phyloP scores from a whole-genome alignment of 2,113 vertebrate genomes.

The Myrmecobius fasciatus region DNA sequence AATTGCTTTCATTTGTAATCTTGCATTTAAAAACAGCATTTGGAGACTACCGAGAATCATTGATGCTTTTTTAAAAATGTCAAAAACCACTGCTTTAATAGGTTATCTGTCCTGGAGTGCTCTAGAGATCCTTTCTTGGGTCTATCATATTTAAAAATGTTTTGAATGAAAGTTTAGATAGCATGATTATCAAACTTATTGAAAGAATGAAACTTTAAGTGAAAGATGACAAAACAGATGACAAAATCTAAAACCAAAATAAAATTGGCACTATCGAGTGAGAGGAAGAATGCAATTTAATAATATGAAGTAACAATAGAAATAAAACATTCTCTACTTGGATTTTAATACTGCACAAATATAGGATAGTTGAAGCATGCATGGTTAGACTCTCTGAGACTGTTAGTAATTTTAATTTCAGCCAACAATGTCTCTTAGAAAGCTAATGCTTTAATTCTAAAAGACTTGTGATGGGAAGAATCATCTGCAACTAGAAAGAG shows the following conservation, averaged over 20 bases:
- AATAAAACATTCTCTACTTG: not conserved
- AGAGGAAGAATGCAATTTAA: not conserved
- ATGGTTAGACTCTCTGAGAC: not conserved
- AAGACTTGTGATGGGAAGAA: too few species aligned
- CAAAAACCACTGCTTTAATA: not conserved
- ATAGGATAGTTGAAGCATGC: not conserved
- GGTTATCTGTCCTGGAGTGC: not conserved
- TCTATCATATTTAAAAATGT: not conserved
- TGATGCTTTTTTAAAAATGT: not conserved
- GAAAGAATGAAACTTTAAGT: not conserved
- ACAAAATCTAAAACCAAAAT: not conserved
- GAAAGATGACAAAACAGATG: not conserved
- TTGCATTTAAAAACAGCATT: not conserved
- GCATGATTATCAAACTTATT: not conserved
- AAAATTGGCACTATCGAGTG: not conserved
- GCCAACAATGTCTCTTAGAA: not conserved
- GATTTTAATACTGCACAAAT: not conserved
- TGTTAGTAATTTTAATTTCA: not conserved
- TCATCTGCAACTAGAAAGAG: too few species aligned
- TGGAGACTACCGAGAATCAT: not conserved
- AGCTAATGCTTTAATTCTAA: not conserved
- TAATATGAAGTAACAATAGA: not conserved
- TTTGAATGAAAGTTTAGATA: not conserved
- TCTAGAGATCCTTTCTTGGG: too few species aligned
- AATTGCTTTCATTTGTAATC: not conserved